Evolutionary conservation across 2,888 invertebrate genomes (phyloP).

Genomic region (Hoplodrina blanda): DNA sequence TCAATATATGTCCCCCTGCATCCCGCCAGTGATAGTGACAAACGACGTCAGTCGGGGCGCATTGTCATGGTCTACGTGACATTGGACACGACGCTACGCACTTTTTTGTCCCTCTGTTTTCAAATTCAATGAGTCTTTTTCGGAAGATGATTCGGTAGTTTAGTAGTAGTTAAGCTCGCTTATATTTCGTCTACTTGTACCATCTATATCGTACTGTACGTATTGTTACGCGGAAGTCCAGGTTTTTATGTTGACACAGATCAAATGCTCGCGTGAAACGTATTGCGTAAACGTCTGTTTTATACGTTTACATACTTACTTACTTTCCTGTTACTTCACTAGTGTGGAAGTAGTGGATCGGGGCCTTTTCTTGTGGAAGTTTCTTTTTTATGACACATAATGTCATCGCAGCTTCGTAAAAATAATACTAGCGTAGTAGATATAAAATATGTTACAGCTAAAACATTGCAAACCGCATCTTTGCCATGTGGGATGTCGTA

Average conservation of each 20-base stretch:
- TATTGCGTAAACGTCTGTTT: constrained; percentile 41
- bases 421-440: constrained; percentile 1
- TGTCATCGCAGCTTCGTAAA: constrained; percentile 11
- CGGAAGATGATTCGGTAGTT: constrained; percentile 16
- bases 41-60: constrained; percentile 67
- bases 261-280: constrained; percentile 41
- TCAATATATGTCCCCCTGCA: constrained; percentile 52
- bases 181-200: not conserved
- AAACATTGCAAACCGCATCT: constrained; percentile 3
- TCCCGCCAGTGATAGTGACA: constrained; percentile 72
- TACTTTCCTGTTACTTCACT: constrained; percentile 31
- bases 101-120: constrained; percentile 24
- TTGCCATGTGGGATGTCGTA: not conserved
- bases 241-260: constrained; percentile 30
- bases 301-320: constrained; percentile 34
- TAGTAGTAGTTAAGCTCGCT: not conserved
- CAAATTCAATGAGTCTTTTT: constrained; percentile 17
- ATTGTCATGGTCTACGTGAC: constrained; percentile 71
- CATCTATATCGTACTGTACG: not conserved
- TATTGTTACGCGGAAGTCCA: constrained; percentile 5
- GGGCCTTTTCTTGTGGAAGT: constrained; percentile 16
- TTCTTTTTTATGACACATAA: constrained; percentile 32
- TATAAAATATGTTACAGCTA: constrained; percentile 1
- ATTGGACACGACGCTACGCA: constrained; percentile 58
- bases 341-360: constrained; percentile 30